Base-by-base conservation (phyloP, 2,113 vertebrate genomes). In the Amblyopsis rosae region DNA sequence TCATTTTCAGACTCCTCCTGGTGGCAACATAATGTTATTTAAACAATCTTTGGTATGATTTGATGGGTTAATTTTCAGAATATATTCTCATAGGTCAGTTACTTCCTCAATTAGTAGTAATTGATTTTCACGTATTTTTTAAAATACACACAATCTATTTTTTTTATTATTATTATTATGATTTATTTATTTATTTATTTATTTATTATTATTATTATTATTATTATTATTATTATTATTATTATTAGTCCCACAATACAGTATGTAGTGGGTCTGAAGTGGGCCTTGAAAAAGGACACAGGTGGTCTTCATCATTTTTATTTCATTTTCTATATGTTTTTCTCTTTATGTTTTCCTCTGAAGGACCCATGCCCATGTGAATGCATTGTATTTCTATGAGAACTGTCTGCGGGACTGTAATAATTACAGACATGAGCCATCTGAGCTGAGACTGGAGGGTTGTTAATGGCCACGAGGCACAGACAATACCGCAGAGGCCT, bases 401-500 rank as follows among this genome's bases (percentile, higher is more conserved):
- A 84, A 85, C 70, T 12, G 55, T 35, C 72, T 65, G 84, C 88
- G 59, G 72, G 82, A 82, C 82, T 86, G 81, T 89, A 91, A 87
- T 88, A 84, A 86, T 86, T 87, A 89, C 83, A 90, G 85, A 84
- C 87, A 82, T 87, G 84, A 89, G 82, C 86, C 84, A 73, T 85
- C 75, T 69, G 73, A 81, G 79, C 66, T 2, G 69, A 62, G 73
- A 80, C 77, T 81, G 81, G 65, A 35, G 73, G 76, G 72, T 79
- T 82, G 78, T 81, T 88, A 83, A 87, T 86, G 85, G 83, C 88
- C 81, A 84, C 81, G 76, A 90, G 82, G 81, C 90, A 80, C 86
- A 89, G 89, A 86, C 82, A 79, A 79, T 84, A 87, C 90, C 89
- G 76, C 90, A 84, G 80, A 89, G 87, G 85, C 84, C 88, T 91